Evolutionary conservation across 1,140 invertebrate genomes (phyloP).

Genomic region (Piezodorus guildinii): DNA sequence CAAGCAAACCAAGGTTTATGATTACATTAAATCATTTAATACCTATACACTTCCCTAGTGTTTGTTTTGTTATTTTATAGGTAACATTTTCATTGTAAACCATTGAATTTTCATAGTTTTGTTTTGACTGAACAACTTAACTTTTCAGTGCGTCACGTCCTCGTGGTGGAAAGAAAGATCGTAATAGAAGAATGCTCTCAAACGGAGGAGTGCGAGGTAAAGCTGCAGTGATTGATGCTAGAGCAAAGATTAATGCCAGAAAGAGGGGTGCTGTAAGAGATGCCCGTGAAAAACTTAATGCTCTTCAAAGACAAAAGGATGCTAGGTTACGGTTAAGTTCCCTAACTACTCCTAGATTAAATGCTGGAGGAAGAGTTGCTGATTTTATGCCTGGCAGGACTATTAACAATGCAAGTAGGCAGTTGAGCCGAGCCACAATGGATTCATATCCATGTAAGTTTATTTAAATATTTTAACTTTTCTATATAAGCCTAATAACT

Average conservation of each 20-base stretch:
- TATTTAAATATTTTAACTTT: too few species aligned
- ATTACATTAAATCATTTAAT: too few species aligned
- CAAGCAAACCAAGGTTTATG: too few species aligned
- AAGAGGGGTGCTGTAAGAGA: constrained; percentile 51
- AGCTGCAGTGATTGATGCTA: constrained; percentile 43
- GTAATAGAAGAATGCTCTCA: background rate
- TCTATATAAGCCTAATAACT: too few species aligned
- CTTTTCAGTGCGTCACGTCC: background rate
- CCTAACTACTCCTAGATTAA: constrained; percentile 26
- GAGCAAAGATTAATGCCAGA: constrained; percentile 55
- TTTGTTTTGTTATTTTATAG: too few species aligned
- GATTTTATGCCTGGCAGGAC: background rate
- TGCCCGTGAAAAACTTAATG: constrained; percentile 54
- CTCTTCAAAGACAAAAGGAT: constrained; percentile 52
- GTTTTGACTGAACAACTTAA: background rate
- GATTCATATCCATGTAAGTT: constrained; percentile 11
- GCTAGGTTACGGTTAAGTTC: constrained; percentile 46
- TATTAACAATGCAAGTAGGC: background rate
- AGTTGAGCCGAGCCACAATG: background rate
- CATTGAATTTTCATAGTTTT: background rate
- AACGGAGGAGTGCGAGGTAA: background rate
- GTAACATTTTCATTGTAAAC: too few species aligned
- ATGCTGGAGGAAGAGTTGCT: constrained; percentile 16
- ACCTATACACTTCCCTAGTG: too few species aligned
- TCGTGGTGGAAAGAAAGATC: background rate